A percentile compares a stretch with the other conserved stretches of the same genome.
These are phyloP conservation scores for Colletes gigas DNA, from an alignment of 1,140 invertebrate species.

Conservation along the genomic window DNA sequence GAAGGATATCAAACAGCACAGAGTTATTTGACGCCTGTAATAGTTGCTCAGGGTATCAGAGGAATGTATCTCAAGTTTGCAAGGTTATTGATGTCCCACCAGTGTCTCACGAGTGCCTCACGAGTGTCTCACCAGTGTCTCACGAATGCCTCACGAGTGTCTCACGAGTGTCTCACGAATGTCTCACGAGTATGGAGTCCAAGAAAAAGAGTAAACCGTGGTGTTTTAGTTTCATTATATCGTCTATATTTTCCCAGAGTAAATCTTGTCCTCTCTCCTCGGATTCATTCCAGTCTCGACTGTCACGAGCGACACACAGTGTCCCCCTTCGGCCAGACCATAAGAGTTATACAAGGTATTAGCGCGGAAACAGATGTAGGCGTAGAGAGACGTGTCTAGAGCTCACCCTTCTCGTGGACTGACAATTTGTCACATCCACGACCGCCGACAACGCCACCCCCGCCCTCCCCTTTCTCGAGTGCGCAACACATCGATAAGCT, in stretches of 20 bases:
- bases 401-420: conserved; percentile 68
- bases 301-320: conserved; percentile 10
- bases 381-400: conserved; percentile 64
- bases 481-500: conserved; percentile 68
- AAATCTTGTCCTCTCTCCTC: not conserved
- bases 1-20: too few relatives aligned
- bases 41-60: too few relatives aligned
- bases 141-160: too few relatives aligned
- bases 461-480: conserved; percentile 23
- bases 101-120: too few relatives aligned
- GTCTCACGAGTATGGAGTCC: too few relatives aligned
- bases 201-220: too few relatives aligned
- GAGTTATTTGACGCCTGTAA: too few relatives aligned
- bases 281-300: not conserved
- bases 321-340: conserved; percentile 46
- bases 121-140: too few relatives aligned
- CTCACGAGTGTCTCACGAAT: too few relatives aligned
- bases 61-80: too few relatives aligned
- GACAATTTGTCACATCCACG: conserved; percentile 76
- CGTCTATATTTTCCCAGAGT: conserved; percentile 48
- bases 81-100: too few relatives aligned
- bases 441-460: conserved; percentile 57
- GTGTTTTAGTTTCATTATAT: not conserved
- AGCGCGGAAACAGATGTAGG: conserved; percentile 75
- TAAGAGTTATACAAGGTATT: conserved; percentile 76